Percentiles rank a stretch among this genome's conserved stretches.
These are phyloP conservation scores for Octonoba sinensis DNA, from an alignment of 2,888 invertebrate genomes.

Conservation along the genomic window DNA sequence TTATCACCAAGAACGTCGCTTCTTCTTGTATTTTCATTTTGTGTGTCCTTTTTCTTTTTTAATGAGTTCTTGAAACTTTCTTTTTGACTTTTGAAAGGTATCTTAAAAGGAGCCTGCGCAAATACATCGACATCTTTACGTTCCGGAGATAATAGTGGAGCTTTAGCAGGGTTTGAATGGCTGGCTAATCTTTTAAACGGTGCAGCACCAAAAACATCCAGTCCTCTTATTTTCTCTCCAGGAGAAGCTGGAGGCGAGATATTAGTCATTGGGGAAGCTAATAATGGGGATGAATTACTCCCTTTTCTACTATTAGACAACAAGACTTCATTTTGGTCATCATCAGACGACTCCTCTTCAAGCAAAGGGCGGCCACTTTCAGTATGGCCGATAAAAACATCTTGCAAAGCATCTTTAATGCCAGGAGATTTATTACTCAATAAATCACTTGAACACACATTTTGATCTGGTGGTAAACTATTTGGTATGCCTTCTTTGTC, in stretches of 20 bases:
- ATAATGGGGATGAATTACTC: slow-evolving; percentile 35
- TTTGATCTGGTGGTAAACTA: slow-evolving; percentile 33
- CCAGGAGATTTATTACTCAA: slow-evolving; percentile 28
- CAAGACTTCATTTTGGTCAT: slow-evolving; percentile 69
- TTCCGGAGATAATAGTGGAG: slow-evolving; percentile 67
- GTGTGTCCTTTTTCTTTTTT: slow-evolving; percentile 51
- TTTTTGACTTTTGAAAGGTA: slow-evolving; percentile 60
- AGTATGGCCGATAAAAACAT: slow-evolving; percentile 66
- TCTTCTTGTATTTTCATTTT: background rate
- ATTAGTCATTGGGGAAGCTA: slow-evolving; percentile 33
- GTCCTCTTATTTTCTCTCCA: slow-evolving; percentile 30
- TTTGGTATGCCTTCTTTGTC: slow-evolving; percentile 10
- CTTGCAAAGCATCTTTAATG: slow-evolving; percentile 49
- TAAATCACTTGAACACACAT: slow-evolving; percentile 9
- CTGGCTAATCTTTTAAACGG: slow-evolving; percentile 69
- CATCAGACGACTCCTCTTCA: slow-evolving; percentile 79
- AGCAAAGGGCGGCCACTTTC: slow-evolving; percentile 82
- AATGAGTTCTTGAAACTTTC: slow-evolving; percentile 53
- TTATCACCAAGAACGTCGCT: slow-evolving; percentile 18
- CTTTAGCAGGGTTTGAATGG: slow-evolving; percentile 44
- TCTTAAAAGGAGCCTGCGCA: slow-evolving; percentile 78
- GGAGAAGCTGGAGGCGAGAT: slow-evolving; percentile 54
- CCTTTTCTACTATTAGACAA: slow-evolving; percentile 26
- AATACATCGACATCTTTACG: slow-evolving; percentile 79
- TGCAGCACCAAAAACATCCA: slow-evolving; percentile 70